A percentile compares a stretch with the other conserved stretches of the same genome.
phyloP scores from a whole-genome alignment of 2,888 invertebrate genomes.

The Bimastos eiseni region DNA sequence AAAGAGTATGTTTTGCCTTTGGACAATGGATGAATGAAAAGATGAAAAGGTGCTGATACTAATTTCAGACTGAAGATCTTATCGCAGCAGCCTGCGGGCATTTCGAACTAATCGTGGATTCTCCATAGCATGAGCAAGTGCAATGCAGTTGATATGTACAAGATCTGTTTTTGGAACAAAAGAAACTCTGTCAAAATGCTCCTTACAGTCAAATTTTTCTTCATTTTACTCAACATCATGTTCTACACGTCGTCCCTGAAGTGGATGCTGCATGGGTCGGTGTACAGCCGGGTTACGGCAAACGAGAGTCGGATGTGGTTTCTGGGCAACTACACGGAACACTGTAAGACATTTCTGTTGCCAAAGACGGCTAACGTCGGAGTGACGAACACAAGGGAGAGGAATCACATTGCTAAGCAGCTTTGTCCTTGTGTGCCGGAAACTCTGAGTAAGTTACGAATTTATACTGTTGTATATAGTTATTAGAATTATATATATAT shows the following conservation, averaged over 20 bases:
- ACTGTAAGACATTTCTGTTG: neutral
- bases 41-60: neutral
- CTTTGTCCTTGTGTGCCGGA: neutral
- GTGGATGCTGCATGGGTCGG: neutral
- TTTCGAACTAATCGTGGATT: neutral
- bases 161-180: constrained; percentile 2
- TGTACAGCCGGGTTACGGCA: neutral
- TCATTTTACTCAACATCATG: neutral
- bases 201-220: neutral
- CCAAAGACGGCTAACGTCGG: neutral
- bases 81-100: neutral
- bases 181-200: neutral
- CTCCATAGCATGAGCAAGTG: neutral
- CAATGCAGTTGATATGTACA: neutral
- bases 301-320: neutral
- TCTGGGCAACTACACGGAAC: neutral
- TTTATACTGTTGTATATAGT: neutral
- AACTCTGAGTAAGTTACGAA: neutral
- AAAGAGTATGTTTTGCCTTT: neutral
- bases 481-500: no score
- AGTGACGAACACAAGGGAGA: neutral
- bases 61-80: neutral
- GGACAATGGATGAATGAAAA: neutral
- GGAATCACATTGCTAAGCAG: neutral
- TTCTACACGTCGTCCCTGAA: neutral